Evolutionary conservation across 2,888 invertebrate genomes (phyloP).

Genomic region (Synanthedon formicaeformis): DNA sequence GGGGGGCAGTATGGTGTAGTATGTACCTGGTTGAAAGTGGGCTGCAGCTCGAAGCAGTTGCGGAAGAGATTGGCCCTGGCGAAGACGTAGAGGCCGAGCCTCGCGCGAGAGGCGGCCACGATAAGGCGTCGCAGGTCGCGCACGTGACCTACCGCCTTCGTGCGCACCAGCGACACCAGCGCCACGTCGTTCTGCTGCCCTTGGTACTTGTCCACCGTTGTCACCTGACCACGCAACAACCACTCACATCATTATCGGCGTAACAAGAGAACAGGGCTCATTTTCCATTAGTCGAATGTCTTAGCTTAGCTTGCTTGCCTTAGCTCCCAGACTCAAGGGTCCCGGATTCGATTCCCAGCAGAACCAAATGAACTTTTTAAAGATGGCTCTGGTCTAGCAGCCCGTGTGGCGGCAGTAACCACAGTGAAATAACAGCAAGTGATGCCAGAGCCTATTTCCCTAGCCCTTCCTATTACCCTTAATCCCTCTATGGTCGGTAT

Average conservation of each 20-base stretch:
- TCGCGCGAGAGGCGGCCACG: constrained; percentile 97
- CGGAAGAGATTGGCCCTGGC: constrained; percentile 92
- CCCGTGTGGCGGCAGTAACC: too few relatives aligned
- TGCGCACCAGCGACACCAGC: constrained; percentile 93
- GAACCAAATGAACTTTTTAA: too few relatives aligned
- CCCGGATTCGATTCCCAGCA: too few relatives aligned
- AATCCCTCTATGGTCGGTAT: too few relatives aligned
- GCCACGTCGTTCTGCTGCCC: constrained; percentile 99
- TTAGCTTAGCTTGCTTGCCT: too few relatives aligned
- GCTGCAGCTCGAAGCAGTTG: constrained; percentile 96
- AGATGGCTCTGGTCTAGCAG: too few relatives aligned
- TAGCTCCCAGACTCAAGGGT: too few relatives aligned
- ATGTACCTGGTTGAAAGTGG: constrained; percentile 88
- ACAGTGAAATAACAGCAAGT: too few relatives aligned
- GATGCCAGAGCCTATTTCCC: too few relatives aligned
- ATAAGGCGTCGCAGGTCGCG: constrained; percentile 95
- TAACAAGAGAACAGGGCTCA: background rate
- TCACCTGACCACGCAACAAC: constrained; percentile 62
- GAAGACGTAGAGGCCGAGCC: constrained; percentile 96
- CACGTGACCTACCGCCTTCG: constrained; percentile 97
- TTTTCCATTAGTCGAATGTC: background rate
- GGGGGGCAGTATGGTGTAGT: too few relatives aligned
- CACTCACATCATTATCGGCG: background rate
- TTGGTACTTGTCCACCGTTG: constrained; percentile 99
- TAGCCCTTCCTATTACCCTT: too few relatives aligned